phyloP scores from a whole-genome alignment of 1,140 invertebrate species.

The Drosophila lini region DNA sequence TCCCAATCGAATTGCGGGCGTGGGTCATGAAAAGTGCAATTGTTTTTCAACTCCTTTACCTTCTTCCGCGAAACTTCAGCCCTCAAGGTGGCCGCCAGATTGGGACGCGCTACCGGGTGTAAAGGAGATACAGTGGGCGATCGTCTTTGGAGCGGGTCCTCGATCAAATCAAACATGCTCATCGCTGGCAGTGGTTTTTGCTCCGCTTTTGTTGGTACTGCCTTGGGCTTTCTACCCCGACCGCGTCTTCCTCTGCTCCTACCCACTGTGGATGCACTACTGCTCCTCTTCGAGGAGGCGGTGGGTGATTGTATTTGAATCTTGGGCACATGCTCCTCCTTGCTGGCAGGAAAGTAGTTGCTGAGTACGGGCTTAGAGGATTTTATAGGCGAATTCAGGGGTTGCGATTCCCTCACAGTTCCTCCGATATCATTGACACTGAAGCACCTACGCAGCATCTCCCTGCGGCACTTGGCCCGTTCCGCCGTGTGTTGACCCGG shows the following conservation, averaged over 20 bases:
- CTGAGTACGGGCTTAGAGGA: constrained; percentile 17
- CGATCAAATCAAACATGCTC: constrained; percentile 41
- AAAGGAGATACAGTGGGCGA: constrained; percentile 61
- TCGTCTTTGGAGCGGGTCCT: constrained; percentile 23
- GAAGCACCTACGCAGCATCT: constrained; percentile 63
- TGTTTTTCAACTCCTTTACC: constrained; percentile 74
- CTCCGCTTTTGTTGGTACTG: constrained; percentile 5
- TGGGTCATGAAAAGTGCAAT: constrained; percentile 73
- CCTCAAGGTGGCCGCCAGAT: constrained; percentile 79
- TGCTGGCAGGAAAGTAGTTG: constrained; percentile 43
- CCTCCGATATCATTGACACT: constrained; percentile 69
- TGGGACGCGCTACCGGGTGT: constrained; percentile 79
- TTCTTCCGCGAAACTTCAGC: constrained; percentile 76
- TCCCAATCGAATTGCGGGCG: constrained; percentile 76
- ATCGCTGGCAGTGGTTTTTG: constrained; percentile 22
- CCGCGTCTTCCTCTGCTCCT: constrained; percentile 29
- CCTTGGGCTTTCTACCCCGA: constrained; percentile 29
- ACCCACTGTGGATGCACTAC: constrained; percentile 44
- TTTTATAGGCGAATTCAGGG: constrained; percentile 7
- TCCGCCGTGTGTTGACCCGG: constrained; percentile 53
- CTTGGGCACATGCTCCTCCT: constrained; percentile 50
- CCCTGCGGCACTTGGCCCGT: constrained; percentile 62
- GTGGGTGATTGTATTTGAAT: constrained; percentile 61
- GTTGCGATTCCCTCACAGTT: neutral
- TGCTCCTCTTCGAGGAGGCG: constrained; percentile 61